Evolutionary conservation across 2,797 vertebrate species (phyloP).

Genomic region (Neostethus bicornis): DNA sequence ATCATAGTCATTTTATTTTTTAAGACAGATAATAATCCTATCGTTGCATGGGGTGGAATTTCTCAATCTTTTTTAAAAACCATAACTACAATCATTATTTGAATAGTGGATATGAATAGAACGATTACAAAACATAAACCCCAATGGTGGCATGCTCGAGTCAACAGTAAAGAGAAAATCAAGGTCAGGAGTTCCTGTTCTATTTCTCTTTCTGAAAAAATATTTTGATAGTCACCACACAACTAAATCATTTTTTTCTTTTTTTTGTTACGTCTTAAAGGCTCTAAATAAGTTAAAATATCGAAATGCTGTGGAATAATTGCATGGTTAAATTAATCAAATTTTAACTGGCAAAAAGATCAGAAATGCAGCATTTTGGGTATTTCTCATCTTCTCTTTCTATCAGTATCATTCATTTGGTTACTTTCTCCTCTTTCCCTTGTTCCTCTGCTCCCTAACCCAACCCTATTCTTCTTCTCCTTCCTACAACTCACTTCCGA

Average conservation of each 20-base stretch:
- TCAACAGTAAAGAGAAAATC: constrained; percentile 58
- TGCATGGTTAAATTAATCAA: constrained; percentile 17
- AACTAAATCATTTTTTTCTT: too few relatives aligned
- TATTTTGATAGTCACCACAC: constrained; percentile 37
- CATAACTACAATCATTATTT: constrained; percentile 63
- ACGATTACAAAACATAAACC: constrained; percentile 58
- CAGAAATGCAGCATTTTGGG: constrained; percentile 65
- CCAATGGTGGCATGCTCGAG: constrained; percentile 63
- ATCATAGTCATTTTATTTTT: too few relatives aligned
- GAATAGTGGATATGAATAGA: constrained; percentile 57
- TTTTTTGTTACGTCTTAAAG: constrained; percentile 28
- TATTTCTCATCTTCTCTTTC: constrained; percentile 30
- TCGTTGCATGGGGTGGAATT: constrained; percentile 22
- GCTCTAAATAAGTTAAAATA: constrained; percentile 21
- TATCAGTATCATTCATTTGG: constrained; percentile 14
- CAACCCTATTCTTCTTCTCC: constrained; percentile 23
- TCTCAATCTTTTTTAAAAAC: constrained; percentile 42
- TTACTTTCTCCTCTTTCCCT: constrained; percentile 25
- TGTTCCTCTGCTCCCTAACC: constrained; percentile 50
- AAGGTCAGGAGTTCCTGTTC: constrained; percentile 19
- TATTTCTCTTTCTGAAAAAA: constrained; percentile 35
- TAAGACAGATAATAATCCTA: neutral
- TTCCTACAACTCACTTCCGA: constrained; percentile 71
- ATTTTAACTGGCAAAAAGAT: constrained; percentile 38
- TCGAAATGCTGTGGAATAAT: constrained; percentile 25